A percentile compares a stretch with the other conserved stretches of the same genome.
These are phyloP conservation scores for Drosophila fungiperda DNA, from an alignment of 2,888 invertebrate species.

Conservation along the genomic window DNA sequence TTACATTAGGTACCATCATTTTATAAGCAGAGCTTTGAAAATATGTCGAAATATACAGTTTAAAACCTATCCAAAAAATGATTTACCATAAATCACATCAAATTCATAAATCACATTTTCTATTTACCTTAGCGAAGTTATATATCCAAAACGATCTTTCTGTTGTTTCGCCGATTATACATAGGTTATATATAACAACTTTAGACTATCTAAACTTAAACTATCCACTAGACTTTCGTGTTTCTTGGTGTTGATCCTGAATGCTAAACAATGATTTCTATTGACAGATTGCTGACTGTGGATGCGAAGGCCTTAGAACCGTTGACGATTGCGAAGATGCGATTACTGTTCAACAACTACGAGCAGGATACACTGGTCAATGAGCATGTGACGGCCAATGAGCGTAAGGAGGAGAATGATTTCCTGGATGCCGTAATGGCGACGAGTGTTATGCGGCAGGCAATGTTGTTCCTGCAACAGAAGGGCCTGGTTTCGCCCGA, in stretches of 20 bases:
- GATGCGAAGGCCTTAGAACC: constrained; percentile 86
- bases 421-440: constrained; percentile 92
- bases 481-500: constrained; percentile 88
- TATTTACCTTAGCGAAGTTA: too few species aligned
- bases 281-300: constrained; percentile 88
- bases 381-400: constrained; percentile 91
- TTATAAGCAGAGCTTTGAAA: neutral
- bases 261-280: constrained; percentile 46
- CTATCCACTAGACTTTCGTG: neutral
- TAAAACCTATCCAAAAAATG: neutral
- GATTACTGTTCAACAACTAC: constrained; percentile 93
- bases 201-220: neutral
- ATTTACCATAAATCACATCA: neutral
- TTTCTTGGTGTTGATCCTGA: neutral
- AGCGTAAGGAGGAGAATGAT: constrained; percentile 91
- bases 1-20: neutral
- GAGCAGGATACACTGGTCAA: constrained; percentile 90
- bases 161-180: neutral
- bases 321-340: constrained; percentile 90
- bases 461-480: constrained; percentile 86
- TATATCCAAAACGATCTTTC: too few species aligned
- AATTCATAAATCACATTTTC: neutral
- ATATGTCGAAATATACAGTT: neutral
- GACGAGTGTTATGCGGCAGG: constrained; percentile 91
- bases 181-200: neutral